Percentiles rank a stretch among this genome's conserved stretches.
phyloP scores from a whole-genome alignment of 2,888 invertebrate genomes.

The Liodrosophila aerea region DNA sequence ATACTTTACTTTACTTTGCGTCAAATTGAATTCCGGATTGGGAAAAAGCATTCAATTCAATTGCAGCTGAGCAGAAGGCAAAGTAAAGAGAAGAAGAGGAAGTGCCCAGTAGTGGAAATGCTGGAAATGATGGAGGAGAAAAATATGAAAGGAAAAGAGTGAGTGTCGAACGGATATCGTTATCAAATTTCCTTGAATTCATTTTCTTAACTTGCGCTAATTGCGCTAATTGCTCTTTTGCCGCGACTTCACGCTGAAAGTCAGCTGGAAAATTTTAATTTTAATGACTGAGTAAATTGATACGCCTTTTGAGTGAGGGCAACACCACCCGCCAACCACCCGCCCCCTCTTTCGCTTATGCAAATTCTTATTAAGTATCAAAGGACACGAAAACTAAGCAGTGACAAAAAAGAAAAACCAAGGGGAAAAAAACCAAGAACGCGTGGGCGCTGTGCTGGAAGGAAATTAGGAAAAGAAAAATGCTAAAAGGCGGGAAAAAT shows the following conservation, averaged over 20 bases:
- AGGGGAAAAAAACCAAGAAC: not conserved
- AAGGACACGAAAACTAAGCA: slow-evolving; percentile 56
- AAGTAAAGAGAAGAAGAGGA: not conserved
- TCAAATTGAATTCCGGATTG: slow-evolving; percentile 46
- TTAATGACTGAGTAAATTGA: slow-evolving; percentile 74
- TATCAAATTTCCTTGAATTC: slow-evolving; percentile 36
- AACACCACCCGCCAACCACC: slow-evolving; percentile 5
- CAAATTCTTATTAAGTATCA: slow-evolving; percentile 76
- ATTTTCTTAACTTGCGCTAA: slow-evolving; percentile 48
- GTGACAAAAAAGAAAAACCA: slow-evolving; percentile 11
- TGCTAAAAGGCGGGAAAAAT: slow-evolving; percentile 12
- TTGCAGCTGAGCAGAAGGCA: slow-evolving; percentile 15
- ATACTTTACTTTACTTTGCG: slow-evolving; percentile 42
- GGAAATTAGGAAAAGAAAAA: slow-evolving; percentile 12
- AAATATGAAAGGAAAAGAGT: not conserved
- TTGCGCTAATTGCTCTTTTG: slow-evolving; percentile 71
- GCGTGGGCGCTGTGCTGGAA: slow-evolving; percentile 45
- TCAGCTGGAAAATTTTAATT: slow-evolving; percentile 77
- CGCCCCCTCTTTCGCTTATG: slow-evolving; percentile 2
- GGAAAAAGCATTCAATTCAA: slow-evolving; percentile 28
- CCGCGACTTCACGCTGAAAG: slow-evolving; percentile 46
- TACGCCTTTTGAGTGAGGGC: slow-evolving; percentile 70
- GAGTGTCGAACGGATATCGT: slow-evolving; percentile 44
- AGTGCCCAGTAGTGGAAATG: too few relatives aligned
- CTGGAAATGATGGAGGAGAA: not conserved